Evolutionary conservation across 2,797 vertebrate genomes (phyloP).

Genomic region (Lacerta bilineata): DNA sequence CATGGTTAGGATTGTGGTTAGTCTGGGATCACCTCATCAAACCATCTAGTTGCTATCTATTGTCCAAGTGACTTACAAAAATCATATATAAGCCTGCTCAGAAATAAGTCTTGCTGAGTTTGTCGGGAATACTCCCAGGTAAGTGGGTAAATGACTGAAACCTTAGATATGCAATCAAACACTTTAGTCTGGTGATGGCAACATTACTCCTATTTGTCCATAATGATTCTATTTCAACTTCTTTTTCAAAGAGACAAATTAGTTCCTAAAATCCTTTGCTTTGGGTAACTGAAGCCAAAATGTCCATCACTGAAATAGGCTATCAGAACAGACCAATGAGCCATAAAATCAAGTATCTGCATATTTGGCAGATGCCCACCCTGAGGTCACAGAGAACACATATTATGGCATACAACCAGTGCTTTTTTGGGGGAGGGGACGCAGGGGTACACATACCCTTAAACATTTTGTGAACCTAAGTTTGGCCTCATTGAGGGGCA

Average conservation of each 20-base stretch:
- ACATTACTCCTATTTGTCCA: background rate
- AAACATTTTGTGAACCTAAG: too few relatives aligned
- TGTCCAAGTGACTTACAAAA: background rate
- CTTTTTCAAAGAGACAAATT: background rate
- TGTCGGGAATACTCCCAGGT: too few relatives aligned
- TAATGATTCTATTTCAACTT: background rate
- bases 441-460: too few relatives aligned
- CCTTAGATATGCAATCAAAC: background rate
- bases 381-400: background rate
- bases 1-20: background rate
- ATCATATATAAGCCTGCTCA: too few relatives aligned
- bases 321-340: background rate
- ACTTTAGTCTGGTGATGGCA: background rate
- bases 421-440: too few relatives aligned
- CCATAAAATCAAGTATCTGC: background rate
- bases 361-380: background rate
- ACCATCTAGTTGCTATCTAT: background rate
- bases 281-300: background rate
- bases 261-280: background rate
- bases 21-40: background rate
- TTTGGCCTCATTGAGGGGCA: too few relatives aligned
- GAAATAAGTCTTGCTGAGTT: too few relatives aligned
- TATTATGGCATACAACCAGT: background rate
- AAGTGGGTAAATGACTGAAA: too few relatives aligned
- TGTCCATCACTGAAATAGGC: background rate